Base-by-base conservation (phyloP, 92 coral and sea anemone genomes). In the Zoanthus gigantus region DNA sequence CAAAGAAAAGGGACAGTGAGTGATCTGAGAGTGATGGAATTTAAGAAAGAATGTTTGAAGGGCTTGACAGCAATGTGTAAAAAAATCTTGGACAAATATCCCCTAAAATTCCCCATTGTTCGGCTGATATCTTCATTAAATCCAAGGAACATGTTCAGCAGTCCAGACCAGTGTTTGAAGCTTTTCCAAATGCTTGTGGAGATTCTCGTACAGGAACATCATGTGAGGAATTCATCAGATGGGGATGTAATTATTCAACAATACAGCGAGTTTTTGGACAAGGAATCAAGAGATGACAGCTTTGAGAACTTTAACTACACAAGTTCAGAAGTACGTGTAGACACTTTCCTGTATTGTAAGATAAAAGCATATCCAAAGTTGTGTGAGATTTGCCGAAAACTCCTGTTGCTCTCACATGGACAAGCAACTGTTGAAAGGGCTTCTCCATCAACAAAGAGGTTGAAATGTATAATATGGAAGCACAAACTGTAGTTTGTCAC, bases 71-170 rank as follows among this genome's bases (percentile, higher is more conserved):
- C 29, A 50, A 75, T 75, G 63, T 75, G 79, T 4, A 75, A 75
- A 47, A 75, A 50, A 29, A 75, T 75, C 79, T 75, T 75, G 79
- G 79, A 75, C 79, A 75, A 75, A 48, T 75, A 65, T 47, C 65
- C 79, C 1, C 44, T 75, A 44, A 75, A 75, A 50, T 75, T 47
- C 29, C 45, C 67, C 16, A 52, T 54, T 77, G 82, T 77, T 77
- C 66, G 82, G 8, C 82, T 52, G 67, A 77, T 77, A 29, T 77
- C 46, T 28, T 54, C 67, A 8, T 11, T 77, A 23, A 52, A 52
- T 28, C 82, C 82, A 53, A 76, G 46, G 45, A 0, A 53, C 81
- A 76, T 76, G 81, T 76, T 23, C 81, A 76, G 2, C 46, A 28
- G 8, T 53, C 81, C 81, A 45, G 78, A 47, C 56, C 54, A 42